Evolutionary conservation across 2,797 vertebrate species (phyloP), one percentile per base, ranked within the genome.

Genomic region (Spinus olivaceus): DNA sequence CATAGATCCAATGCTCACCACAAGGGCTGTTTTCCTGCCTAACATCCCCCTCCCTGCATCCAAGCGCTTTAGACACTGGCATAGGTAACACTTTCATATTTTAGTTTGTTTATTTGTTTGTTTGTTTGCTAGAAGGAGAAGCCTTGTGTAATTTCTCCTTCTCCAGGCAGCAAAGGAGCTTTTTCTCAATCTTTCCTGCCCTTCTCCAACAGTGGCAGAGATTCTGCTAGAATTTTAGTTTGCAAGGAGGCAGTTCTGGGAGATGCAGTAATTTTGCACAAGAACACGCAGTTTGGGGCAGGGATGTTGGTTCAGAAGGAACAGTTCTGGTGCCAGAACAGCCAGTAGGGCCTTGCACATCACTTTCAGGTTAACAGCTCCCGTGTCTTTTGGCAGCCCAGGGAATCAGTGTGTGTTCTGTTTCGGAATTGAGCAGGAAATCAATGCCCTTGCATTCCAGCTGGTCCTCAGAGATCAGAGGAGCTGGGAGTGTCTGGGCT

Each of bases 61-160:
- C 32, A 56, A 15, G 8, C 12, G 18, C 32, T 16, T 71, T 42
- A 54, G 39, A 15, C 39, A 15, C 39, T 42, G 7, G 8, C 12
- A 27, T 30, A 12, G 35, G 22, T n/a, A 6, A 41, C 44, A 8
- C 8, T 50, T 39, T 3, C 3, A 12, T 12, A 1, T 2, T 49
- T 24, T 20, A 10, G 10, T 39, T 37, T 39, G 3, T 50, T 22
- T 5, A 8, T 50, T 50, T 28, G 16, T 6, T 46, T 47, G 19
- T 19, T 49, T 10, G 27, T 18, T 41, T 61, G 13, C 17, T 49
- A 49, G 28, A 6, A 47, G 15, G 19, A 32, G 27, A 25, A 41
- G 7, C 4, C 22, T 13, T 39, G 3, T 73, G 8, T 9, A 15
- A 6, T 74, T 60, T 32, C 32, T 73, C 7, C 14, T 60, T 32